A percentile compares a stretch with the other conserved stretches of the same genome.
Conservation (phyloP, 53 echinoderm and acorn worm genomes). For the Holothuria leucospilota region DNA sequence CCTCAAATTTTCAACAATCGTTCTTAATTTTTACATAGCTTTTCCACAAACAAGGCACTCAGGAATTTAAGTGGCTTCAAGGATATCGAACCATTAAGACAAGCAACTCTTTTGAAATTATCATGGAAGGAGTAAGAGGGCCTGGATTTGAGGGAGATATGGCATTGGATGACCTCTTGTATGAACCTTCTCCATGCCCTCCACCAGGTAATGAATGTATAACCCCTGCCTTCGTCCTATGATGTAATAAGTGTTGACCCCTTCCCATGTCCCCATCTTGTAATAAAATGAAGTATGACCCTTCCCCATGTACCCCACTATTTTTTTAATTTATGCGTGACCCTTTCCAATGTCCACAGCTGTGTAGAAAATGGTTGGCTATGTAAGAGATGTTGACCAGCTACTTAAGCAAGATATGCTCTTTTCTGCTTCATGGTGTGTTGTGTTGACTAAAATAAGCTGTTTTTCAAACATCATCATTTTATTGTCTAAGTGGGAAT, state of each 20-base stretch:
- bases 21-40: constrained; percentile 39
- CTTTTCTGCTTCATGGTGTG: too few species aligned
- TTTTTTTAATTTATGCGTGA: too few species aligned
- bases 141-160: constrained; percentile 38
- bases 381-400: too few species aligned
- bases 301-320: too few species aligned
- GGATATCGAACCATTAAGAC: constrained; percentile 48
- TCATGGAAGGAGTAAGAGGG: constrained; percentile 63
- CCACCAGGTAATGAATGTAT: neutral
- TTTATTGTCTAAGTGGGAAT: too few species aligned
- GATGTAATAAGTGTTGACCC: neutral
- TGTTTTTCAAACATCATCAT: too few species aligned
- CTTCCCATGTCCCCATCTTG: neutral
- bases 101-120: constrained; percentile 36
- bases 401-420: too few species aligned
- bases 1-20: too few species aligned
- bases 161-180: constrained; percentile 60
- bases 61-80: constrained; percentile 63
- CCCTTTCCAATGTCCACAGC: too few species aligned
- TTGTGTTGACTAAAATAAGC: too few species aligned
- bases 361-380: too few species aligned
- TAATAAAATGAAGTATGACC: too few species aligned
- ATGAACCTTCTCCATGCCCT: constrained; percentile 4
- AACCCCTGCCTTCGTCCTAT: neutral
- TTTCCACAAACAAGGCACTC: constrained; percentile 69